These are phyloP conservation scores for Struthio camelus DNA, from an alignment of 2,113 vertebrate genomes.

Conservation along the genomic window DNA sequence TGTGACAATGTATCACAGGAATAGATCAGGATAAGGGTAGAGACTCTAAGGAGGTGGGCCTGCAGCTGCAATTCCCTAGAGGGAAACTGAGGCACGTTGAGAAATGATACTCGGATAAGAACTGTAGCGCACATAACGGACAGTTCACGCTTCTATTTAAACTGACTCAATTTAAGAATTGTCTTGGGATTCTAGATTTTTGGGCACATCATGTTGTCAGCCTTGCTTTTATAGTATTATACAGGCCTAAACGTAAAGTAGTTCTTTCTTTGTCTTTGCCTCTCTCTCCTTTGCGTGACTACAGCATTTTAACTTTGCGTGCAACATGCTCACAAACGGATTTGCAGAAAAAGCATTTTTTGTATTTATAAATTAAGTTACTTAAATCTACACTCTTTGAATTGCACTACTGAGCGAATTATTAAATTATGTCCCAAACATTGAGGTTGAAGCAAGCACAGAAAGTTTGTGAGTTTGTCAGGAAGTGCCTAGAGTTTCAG, in stretches of 20 bases:
- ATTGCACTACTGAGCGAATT: neutral
- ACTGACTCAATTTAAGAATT: neutral
- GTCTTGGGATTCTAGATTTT: neutral
- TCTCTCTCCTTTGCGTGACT: fast-evolving
- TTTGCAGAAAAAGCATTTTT: neutral
- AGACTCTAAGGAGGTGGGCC: neutral
- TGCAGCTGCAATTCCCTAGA: neutral
- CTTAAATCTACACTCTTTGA: neutral
- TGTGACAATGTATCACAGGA: neutral
- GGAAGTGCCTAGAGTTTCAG: neutral
- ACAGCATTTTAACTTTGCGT: neutral
- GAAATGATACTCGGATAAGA: neutral
- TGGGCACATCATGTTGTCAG: neutral
- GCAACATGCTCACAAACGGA: neutral
- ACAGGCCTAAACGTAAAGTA: neutral
- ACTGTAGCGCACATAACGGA: neutral
- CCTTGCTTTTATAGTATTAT: neutral
- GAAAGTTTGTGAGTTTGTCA: neutral
- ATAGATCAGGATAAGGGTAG: neutral
- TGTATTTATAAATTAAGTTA: neutral
- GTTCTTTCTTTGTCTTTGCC: neutral
- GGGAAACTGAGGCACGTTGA: fast-evolving
- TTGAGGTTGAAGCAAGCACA: neutral
- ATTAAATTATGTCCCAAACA: neutral
- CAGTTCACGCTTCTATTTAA: neutral